These are phyloP conservation scores for Sternotherus odoratus DNA, from an alignment of 2,797 vertebrate species.

Conservation along the genomic window DNA sequence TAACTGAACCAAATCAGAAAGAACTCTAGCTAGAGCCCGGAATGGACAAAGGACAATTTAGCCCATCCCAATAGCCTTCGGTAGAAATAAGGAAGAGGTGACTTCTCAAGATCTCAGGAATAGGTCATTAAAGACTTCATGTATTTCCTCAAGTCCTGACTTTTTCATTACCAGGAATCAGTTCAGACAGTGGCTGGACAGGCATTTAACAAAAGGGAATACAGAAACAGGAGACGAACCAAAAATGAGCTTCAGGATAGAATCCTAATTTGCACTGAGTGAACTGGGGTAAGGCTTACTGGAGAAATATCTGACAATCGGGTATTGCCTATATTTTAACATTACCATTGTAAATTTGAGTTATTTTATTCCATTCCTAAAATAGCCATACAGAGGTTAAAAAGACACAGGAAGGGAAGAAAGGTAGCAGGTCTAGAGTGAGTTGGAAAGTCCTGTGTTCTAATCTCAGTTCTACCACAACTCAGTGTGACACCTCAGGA, in stretches of 20 bases:
- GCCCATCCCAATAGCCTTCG: background rate
- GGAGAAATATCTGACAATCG: background rate
- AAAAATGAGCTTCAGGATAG: background rate
- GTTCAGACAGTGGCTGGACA: background rate
- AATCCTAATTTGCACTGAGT: background rate
- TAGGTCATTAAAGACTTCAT: background rate
- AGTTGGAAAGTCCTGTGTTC: background rate
- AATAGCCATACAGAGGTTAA: background rate
- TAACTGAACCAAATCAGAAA: background rate
- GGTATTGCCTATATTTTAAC: background rate
- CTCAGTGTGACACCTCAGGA: background rate
- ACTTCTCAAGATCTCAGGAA: background rate
- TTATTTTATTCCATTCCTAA: background rate
- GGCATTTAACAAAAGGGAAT: rapidly evolving
- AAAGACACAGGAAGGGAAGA: background rate
- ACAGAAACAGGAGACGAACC: background rate
- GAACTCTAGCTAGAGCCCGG: background rate
- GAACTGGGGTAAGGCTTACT: background rate
- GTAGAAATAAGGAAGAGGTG: background rate
- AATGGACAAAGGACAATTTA: background rate
- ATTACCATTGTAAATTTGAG: background rate
- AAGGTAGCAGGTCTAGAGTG: background rate
- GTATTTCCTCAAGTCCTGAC: background rate
- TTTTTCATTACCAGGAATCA: background rate
- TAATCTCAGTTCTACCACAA: background rate